Percentiles rank a stretch among this genome's conserved stretches.
phyloP scores from a whole-genome alignment of 2,797 vertebrate species.

The Enteromius anoplus region DNA sequence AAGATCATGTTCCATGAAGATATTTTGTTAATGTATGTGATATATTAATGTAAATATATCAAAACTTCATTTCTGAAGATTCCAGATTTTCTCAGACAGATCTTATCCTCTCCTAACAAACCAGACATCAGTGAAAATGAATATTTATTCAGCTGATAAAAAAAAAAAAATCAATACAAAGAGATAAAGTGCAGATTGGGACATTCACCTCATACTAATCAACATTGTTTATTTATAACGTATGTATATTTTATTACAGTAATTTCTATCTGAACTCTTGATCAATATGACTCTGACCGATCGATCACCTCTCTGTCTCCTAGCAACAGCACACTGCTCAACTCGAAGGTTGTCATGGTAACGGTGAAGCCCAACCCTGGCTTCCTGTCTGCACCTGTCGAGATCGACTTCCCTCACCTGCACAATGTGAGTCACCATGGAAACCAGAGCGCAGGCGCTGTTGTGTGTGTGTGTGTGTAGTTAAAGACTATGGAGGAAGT shows the following conservation, averaged over 20 bases:
- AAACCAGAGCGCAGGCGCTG: not conserved
- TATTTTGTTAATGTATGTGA: not conserved
- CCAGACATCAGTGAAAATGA: not conserved
- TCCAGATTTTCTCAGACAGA: not conserved
- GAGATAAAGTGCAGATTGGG: not conserved
- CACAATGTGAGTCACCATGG: conserved; percentile 86
- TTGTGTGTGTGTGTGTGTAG: not conserved
- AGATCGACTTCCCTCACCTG: conserved; percentile 96
- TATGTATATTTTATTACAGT: not conserved
- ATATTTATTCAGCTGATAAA: not conserved
- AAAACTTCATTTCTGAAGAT: not conserved
- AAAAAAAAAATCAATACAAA: not conserved
- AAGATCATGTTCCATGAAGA: not conserved
- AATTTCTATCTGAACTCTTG: not conserved
- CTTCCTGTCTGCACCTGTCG: conserved; percentile 86
- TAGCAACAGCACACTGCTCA: conserved; percentile 90
- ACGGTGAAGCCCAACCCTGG: conserved; percentile 89
- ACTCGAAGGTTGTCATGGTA: conserved; percentile 95
- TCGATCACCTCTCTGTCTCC: not conserved
- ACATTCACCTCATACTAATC: not conserved
- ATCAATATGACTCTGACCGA: not conserved
- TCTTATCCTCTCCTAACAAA: not conserved
- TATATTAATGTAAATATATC: not conserved
- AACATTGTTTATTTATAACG: not conserved
- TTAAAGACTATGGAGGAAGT: not conserved